Base-by-base conservation (phyloP, 2,797 vertebrate species). In the Hippopotamyrus pictus region DNA sequence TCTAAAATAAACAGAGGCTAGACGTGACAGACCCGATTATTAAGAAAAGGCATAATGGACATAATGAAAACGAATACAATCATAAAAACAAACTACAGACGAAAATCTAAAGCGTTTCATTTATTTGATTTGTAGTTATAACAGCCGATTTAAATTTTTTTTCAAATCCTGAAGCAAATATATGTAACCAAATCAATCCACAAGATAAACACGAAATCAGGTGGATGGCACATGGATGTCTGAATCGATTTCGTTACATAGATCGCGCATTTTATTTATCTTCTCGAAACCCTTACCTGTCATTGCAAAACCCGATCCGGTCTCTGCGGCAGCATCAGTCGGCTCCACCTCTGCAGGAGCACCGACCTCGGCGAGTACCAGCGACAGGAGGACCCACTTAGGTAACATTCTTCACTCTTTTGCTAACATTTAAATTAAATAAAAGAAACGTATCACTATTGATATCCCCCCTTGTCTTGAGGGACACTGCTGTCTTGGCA, bases 251-350 rank as follows among this genome's bases (percentile, higher is more conserved):
- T 79, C 17, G 33, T 79, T 6, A 44, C 14, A 14, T 9, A 19
- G 73, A 33, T 29, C 29, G 12, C 0, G 29, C 29, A 33, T 79
- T 44, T 41, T 2, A 19, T 37, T 86, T 37, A 14, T 46, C n/a
- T 22, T 17, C 25, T 33, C 14, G 17, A 29, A 3, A 17, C 6
- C 46, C 90, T 92, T 93, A 96, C 96, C 95, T 92, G 94, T 46
- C 14, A 86, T 91, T 86, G 93, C 91, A 92, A 93, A 94, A 90
- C 96, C 96, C 2, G 96, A 96, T 2, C 96, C 96, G 53, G 92
- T 93, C 92, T 94, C 96, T 0, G 86, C 94, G 89, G 86, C 93
- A 89, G 83, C 89, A 1, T 93, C 94, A 84, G 1, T 82, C 89
- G 82, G 12, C 5, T 90, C n/a, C 0, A 85, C 88, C 0, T 88